These are phyloP conservation scores for Macquaria ambigua DNA, from an alignment of 2,113 vertebrate species.

Conservation along the genomic window DNA sequence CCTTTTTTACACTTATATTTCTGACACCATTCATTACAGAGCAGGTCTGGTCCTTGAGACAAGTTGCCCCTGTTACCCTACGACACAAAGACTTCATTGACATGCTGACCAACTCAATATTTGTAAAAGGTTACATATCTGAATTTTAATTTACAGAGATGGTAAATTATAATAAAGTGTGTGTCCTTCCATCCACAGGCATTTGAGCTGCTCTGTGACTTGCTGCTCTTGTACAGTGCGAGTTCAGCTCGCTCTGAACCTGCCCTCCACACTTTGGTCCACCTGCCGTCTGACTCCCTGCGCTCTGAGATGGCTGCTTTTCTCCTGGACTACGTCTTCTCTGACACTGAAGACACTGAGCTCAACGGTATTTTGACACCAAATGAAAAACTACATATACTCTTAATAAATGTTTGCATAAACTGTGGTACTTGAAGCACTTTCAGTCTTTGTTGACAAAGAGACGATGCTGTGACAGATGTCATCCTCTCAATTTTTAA, in stretches of 20 bases:
- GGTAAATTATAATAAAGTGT: neutral
- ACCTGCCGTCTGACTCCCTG: constrained; percentile 83
- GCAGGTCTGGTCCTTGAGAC: neutral
- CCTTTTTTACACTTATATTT: neutral
- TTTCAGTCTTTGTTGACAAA: constrained; percentile 10
- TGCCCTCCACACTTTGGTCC: constrained; percentile 73
- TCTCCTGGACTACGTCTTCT: constrained; percentile 90
- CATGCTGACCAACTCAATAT: neutral
- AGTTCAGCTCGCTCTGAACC: constrained; percentile 64
- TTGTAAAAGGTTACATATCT: neutral
- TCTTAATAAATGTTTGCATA: constrained; percentile 11
- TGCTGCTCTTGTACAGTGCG: constrained; percentile 88
- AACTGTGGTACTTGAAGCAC: neutral
- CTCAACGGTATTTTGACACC: constrained; percentile 47
- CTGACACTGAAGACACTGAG: constrained; percentile 71
- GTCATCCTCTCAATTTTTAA: neutral
- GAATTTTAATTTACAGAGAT: neutral
- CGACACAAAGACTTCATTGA: neutral
- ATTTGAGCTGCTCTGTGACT: constrained; percentile 89
- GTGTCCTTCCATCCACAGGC: constrained; percentile 79
- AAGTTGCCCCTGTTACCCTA: neutral
- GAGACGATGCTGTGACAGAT: neutral
- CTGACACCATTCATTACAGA: no score
- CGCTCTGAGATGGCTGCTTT: constrained; percentile 89
- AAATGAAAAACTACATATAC: constrained; percentile 1